Base-by-base conservation (phyloP, 1,140 invertebrate genomes). In the Pararge aegeria region DNA sequence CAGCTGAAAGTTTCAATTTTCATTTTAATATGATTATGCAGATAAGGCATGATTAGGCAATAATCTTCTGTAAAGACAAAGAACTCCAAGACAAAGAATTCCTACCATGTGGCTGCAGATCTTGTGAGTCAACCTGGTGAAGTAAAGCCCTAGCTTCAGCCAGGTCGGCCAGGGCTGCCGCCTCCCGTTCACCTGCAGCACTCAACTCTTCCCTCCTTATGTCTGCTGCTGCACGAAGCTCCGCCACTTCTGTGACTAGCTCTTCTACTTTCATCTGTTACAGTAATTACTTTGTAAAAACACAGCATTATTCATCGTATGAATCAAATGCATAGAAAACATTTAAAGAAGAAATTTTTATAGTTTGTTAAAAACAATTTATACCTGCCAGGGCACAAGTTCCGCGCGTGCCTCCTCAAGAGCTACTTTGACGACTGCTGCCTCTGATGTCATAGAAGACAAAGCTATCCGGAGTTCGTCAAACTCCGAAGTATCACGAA, bases 41-140 rank as follows among this genome's bases (percentile, higher is more conserved):
- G n/a, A n/a, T n/a, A n/a, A n/a, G n/a, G n/a, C n/a, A n/a, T n/a
- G n/a, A n/a, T n/a, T n/a, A n/a, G n/a, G n/a, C n/a, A n/a, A n/a
- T n/a, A n/a, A n/a, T n/a, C n/a, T n/a, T n/a, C n/a, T n/a, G n/a
- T n/a, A n/a, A n/a, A n/a, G n/a, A n/a, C n/a, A n/a, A n/a, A n/a
- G n/a, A n/a, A n/a, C n/a, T n/a, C n/a, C n/a, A n/a, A n/a, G 34
- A 37, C 34, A 37, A 10, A 5, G 21, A 21, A 1, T 40, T 48
- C 24, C 64, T 70, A 87, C 86, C 86, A 74, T 89, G 85, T 34
- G 84, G 83, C 52, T 85, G 72, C 18, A 75, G 21, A 16, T 78
- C 82, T 38, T 80, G 78, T 10, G 70, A 51, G 50, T 78, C 73
- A 20, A 73, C 73, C 50, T 84, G 82, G 20, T 84, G 80, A 16